Conservation (phyloP, 2,113 vertebrate genomes). For the Salvelinus namaycush region DNA sequence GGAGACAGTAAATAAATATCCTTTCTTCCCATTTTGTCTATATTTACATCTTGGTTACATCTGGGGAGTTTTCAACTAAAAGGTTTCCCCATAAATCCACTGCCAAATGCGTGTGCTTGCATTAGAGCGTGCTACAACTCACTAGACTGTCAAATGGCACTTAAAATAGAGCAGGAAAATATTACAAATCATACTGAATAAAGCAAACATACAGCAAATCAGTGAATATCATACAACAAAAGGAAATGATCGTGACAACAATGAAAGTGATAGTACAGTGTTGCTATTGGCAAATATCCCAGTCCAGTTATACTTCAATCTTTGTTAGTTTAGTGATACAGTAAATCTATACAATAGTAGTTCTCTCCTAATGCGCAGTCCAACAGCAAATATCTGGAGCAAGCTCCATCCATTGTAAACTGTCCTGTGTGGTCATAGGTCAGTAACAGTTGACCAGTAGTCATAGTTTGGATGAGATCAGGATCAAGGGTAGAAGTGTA, state of each 20-base stretch:
- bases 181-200: constrained; percentile 56
- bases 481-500: neutral
- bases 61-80: constrained; percentile 51
- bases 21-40: constrained; percentile 62
- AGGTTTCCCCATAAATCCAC: constrained; percentile 64
- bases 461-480: too few species aligned
- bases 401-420: constrained; percentile 32
- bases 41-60: constrained; percentile 73
- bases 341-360: constrained; percentile 48
- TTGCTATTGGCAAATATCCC: constrained; percentile 26
- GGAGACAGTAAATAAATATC: constrained; percentile 78
- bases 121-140: constrained; percentile 79
- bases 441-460: too few species aligned
- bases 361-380: constrained; percentile 24
- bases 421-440: too few species aligned
- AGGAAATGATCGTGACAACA: constrained; percentile 48
- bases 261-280: constrained; percentile 32
- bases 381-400: constrained; percentile 16
- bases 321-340: constrained; percentile 28
- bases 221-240: constrained; percentile 61
- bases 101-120: constrained; percentile 78
- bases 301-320: constrained; percentile 28
- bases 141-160: constrained; percentile 80
- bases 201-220: constrained; percentile 60
- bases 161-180: constrained; percentile 66